Base-by-base conservation (phyloP, 2,888 invertebrate genomes). In the Julus scandinavius region DNA sequence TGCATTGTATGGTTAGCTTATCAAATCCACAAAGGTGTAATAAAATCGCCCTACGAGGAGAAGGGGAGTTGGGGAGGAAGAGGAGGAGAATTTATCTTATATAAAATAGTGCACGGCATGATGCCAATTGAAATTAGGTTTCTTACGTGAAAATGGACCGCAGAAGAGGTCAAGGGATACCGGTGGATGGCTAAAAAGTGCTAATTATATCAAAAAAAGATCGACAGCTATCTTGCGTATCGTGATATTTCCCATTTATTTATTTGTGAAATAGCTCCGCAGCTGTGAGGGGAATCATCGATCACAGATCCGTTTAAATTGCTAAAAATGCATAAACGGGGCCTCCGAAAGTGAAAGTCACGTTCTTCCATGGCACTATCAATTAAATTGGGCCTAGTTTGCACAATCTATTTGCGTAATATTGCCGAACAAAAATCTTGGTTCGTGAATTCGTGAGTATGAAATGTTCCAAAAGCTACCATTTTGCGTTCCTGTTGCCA, bases 171-270 rank as follows among this genome's bases (percentile, higher is more conserved):
- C 80, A 80, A 80, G 80, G 80, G 80, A 80, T 80, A 80, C 80
- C 38, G 38, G 80, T 80, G 38, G 80, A 80, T 80, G 80, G 80
- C 38, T 80, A 80, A 80, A 80, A 80, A 80, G 80, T 80, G 80
- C 80, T 80, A 80, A 80, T 80, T 80, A 80, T 80, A 80, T 80
- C 80, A 80, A 38, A 80, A 72, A 80, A 80, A 80, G 80, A 80
- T 80, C 80, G 80, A 80, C 80, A 80, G 80, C 80, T 80, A 29
- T 29, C 80, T 80, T 15, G 80, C 80, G 80, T 80, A 80, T 80
- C 80, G 80, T 40, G 80, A 80, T 80, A 80, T 11, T 80, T 80
- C 38, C 38, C 54, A 54, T 54, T 54, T 80, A 40, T 80, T 80
- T 80, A 80, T 80, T 80, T 40, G 80, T 38, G 80, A 80, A 80